phyloP scores from a whole-genome alignment of 2,113 vertebrate species.

The Sturnira hondurensis region DNA sequence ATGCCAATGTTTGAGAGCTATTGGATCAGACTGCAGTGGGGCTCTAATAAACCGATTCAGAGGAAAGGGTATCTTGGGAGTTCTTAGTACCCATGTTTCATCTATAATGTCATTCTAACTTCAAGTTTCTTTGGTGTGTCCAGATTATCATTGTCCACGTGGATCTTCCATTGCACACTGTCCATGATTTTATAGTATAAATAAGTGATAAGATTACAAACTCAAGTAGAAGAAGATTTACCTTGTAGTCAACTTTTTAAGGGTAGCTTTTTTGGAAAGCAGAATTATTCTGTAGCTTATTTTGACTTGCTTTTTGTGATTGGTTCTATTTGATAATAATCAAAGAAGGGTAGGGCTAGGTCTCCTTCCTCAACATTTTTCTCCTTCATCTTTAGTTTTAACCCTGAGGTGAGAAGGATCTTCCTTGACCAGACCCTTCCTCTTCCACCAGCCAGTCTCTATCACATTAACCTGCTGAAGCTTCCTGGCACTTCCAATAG shows the following conservation, averaged over 20 bases:
- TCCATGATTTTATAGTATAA: not conserved
- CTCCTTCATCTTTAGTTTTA: not conserved
- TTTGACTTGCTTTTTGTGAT: not conserved
- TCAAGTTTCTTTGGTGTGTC: not conserved
- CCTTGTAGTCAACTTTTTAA: not conserved
- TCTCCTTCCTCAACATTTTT: not conserved
- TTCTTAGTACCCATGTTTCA: not conserved
- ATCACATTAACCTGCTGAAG: accelerated
- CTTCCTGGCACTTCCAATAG: not conserved
- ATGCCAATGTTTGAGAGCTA: accelerated
- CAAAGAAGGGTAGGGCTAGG: not conserved
- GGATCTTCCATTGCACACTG: not conserved
- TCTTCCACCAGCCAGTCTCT: not conserved
- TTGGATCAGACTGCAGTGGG: no score
- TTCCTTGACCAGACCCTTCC: not conserved
- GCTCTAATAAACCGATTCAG: not conserved
- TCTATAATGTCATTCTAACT: not conserved
- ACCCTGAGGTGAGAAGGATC: not conserved
- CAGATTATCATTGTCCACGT: not conserved
- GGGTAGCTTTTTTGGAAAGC: not conserved
- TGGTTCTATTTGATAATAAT: not conserved
- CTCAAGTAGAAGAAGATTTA: not conserved
- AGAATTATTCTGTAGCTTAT: not conserved
- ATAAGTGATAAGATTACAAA: not conserved
- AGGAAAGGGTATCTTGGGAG: not conserved